These are phyloP conservation scores for Thera obeliscata DNA, from an alignment of 2,888 invertebrate genomes.

Conservation along the genomic window DNA sequence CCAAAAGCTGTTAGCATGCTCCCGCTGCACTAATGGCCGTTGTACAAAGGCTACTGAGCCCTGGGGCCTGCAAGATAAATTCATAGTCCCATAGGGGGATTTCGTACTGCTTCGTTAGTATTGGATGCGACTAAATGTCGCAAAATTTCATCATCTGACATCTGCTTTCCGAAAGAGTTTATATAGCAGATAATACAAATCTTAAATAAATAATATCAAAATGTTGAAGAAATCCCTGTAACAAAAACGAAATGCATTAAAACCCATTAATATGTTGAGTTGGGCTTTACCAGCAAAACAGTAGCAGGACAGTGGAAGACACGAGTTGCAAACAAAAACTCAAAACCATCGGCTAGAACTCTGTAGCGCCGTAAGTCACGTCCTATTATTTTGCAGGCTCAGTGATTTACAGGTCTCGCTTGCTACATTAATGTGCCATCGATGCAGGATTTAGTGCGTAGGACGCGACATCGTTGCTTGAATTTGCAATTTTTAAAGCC, in stretches of 20 bases:
- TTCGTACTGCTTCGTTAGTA: background rate
- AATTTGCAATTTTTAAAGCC: background rate
- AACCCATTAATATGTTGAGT: too few relatives aligned
- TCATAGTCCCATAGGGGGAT: slow-evolving; percentile 11
- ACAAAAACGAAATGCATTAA: too few relatives aligned
- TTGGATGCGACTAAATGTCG: slow-evolving; percentile 13
- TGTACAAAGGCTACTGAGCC: slow-evolving; percentile 26
- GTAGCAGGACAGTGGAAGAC: too few relatives aligned
- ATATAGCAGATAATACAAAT: too few relatives aligned
- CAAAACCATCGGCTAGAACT: background rate
- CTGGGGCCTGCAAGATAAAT: slow-evolving; percentile 33
- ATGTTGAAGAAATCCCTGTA: too few relatives aligned
- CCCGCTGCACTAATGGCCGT: slow-evolving; percentile 26
- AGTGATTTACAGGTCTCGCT: slow-evolving; percentile 29
- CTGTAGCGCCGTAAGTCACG: slow-evolving; percentile 6
- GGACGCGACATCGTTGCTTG: slow-evolving; percentile 4
- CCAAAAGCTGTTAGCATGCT: slow-evolving; percentile 27
- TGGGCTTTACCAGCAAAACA: too few relatives aligned
- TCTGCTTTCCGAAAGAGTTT: too few relatives aligned
- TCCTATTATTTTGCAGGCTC: slow-evolving; percentile 5
- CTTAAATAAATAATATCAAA: too few relatives aligned
- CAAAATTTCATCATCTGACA: background rate
- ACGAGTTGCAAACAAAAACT: too few relatives aligned
- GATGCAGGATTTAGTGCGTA: slow-evolving; percentile 28
- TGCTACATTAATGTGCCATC: slow-evolving; percentile 30